Evolutionary conservation across 1,140 invertebrate genomes (phyloP).

Genomic region (Dermatophagoides farinae): DNA sequence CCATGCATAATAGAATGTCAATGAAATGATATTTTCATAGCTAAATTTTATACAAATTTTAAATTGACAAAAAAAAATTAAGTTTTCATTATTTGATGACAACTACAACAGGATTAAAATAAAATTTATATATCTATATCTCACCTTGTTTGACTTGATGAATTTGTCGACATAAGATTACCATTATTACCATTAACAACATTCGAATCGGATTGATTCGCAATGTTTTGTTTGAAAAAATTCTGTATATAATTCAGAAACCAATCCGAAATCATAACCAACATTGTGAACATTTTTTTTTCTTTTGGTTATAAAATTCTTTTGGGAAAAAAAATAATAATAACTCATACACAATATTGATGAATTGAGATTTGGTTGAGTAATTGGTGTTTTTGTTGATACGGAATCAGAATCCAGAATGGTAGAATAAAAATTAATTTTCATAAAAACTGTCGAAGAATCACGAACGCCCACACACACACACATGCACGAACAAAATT

Average conservation of each 20-base stretch:
- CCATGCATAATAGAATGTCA: conserved; percentile 15
- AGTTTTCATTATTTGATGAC: not conserved
- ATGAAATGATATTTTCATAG: conserved; percentile 14
- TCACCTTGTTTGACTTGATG: too few relatives aligned
- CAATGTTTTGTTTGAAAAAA: too few relatives aligned
- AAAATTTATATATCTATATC: too few relatives aligned
- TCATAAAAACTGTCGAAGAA: not conserved
- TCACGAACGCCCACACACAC: not conserved
- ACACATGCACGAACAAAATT: not conserved
- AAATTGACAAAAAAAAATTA: not conserved
- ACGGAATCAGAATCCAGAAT: not conserved
- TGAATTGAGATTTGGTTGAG: not conserved
- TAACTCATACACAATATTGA: not conserved
- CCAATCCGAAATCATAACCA: too few relatives aligned
- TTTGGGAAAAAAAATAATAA: not conserved
- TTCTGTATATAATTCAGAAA: too few relatives aligned
- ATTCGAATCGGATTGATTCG: too few relatives aligned
- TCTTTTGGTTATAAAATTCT: too few relatives aligned
- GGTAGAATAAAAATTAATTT: not conserved
- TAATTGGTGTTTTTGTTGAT: not conserved
- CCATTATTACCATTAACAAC: too few relatives aligned
- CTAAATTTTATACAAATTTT: conserved; percentile 11
- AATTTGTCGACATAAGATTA: too few relatives aligned
- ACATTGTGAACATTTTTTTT: too few relatives aligned
- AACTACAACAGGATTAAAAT: not conserved